Evolutionary conservation across 2,113 vertebrate genomes (phyloP).

Genomic region (Grallaria varia): DNA sequence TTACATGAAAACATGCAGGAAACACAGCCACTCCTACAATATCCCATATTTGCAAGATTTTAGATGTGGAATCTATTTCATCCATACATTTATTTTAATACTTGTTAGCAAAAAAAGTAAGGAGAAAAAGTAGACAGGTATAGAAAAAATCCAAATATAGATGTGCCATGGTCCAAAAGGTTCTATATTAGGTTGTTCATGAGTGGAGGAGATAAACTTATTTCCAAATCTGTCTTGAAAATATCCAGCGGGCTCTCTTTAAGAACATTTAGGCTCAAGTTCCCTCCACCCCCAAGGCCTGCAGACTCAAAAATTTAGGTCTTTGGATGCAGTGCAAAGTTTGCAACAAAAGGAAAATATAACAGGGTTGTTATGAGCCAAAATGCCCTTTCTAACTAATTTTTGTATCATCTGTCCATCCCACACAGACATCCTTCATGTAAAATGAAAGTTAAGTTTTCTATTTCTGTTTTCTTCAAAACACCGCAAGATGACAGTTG

Average conservation of each 20-base stretch:
- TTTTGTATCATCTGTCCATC: not conserved
- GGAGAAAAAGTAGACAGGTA: rapidly evolving
- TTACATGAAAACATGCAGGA: not conserved
- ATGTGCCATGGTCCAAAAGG: not conserved
- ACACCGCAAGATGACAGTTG: constrained; percentile 36
- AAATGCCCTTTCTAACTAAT: not conserved
- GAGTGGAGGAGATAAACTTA: not conserved
- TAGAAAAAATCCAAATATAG: not conserved
- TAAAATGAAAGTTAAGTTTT: constrained; percentile 21
- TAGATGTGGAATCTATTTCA: not conserved
- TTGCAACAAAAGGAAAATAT: not conserved
- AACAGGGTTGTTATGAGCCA: not conserved
- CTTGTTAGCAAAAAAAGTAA: not conserved
- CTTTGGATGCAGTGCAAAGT: not conserved
- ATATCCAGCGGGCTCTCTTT: not conserved
- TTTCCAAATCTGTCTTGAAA: not conserved
- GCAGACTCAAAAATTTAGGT: not conserved
- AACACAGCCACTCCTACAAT: not conserved
- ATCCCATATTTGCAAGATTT: not conserved
- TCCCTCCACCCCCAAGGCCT: not conserved
- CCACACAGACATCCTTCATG: not conserved
- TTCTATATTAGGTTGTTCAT: not conserved
- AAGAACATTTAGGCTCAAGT: not conserved
- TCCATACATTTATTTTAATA: not conserved
- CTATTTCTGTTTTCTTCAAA: constrained; percentile 25